Evolutionary conservation across 2,888 invertebrate genomes (phyloP).

Genomic region (Lomographa bimaculata): DNA sequence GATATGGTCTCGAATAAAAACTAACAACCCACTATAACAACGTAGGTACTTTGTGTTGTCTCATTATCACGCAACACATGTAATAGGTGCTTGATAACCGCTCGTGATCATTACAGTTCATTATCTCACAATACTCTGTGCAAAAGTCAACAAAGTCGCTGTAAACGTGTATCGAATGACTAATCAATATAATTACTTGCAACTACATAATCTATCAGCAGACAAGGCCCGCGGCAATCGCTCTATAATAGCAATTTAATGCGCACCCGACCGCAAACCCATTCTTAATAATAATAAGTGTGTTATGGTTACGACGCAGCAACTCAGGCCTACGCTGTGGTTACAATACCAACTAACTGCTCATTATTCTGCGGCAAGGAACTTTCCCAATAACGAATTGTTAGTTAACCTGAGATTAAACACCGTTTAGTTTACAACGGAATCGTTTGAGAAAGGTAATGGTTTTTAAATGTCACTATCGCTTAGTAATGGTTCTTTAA

Average conservation of each 20-base stretch:
- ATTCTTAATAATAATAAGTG: conserved; percentile 69
- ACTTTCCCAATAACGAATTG: conserved; percentile 66
- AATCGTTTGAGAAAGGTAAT: conserved; percentile 27
- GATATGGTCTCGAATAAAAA: no score
- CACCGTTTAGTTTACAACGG: conserved; percentile 43
- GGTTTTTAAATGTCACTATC: conserved; percentile 27
- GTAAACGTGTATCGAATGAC: conserved; percentile 26
- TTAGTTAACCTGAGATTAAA: conserved; percentile 58
- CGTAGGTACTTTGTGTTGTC: no score
- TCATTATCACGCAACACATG: conserved; percentile 4
- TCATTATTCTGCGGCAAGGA: conserved; percentile 28
- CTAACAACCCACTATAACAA: no score
- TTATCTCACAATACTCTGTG: conserved; percentile 13
- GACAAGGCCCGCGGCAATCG: conserved; percentile 31
- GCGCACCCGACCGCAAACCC: conserved; percentile 57
- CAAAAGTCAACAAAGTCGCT: conserved; percentile 24
- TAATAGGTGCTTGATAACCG: no score
- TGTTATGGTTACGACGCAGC: conserved; percentile 46
- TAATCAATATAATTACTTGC: conserved; percentile 31
- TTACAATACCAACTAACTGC: conserved; percentile 7
- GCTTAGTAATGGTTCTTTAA: conserved; percentile 18
- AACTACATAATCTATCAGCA: conserved; percentile 33
- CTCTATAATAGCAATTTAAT: conserved; percentile 56
- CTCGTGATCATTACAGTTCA: conserved; percentile 9
- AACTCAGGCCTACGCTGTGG: conserved; percentile 14